These are phyloP conservation scores for Eudemis profundana DNA, from an alignment of 2,888 invertebrate genomes.

Conservation along the genomic window DNA sequence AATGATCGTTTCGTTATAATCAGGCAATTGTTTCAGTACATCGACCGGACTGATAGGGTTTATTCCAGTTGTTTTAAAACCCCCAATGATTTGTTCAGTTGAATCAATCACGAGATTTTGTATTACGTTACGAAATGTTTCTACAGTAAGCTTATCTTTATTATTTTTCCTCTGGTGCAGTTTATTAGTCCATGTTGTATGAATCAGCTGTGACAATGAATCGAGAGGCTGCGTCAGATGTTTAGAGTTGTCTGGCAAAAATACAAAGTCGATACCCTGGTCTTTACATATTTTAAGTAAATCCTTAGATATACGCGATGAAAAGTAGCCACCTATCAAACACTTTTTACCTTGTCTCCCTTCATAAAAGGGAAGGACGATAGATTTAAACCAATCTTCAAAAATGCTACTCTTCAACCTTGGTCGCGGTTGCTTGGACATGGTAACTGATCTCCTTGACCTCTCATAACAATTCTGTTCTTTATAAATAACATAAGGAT, in stretches of 20 bases:
- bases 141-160: neutral
- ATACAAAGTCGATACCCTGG: slow-evolving; percentile 10
- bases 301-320: slow-evolving; percentile 17
- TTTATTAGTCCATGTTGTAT: slow-evolving; percentile 7
- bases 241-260: slow-evolving; percentile 27
- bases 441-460: slow-evolving; percentile 9
- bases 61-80: slow-evolving; percentile 22
- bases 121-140: neutral
- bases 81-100: slow-evolving; percentile 1
- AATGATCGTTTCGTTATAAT: slow-evolving; percentile 19
- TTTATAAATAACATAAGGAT: slow-evolving; percentile 5
- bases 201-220: slow-evolving; percentile 5
- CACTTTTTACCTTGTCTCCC: slow-evolving; percentile 20
- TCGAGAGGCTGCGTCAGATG: slow-evolving; percentile 16
- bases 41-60: slow-evolving; percentile 9
- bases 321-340: slow-evolving; percentile 18
- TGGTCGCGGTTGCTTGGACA: slow-evolving; percentile 15
- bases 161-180: neutral
- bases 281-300: slow-evolving; percentile 23
- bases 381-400: slow-evolving; percentile 25
- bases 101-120: slow-evolving; percentile 6
- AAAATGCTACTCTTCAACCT: slow-evolving; percentile 7
- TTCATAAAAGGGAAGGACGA: slow-evolving; percentile 19
- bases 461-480: slow-evolving; percentile 17
- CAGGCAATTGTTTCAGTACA: slow-evolving; percentile 19